Evolutionary conservation across 2,888 invertebrate species (phyloP).

Genomic region (Harpagoxenus sublaevis): DNA sequence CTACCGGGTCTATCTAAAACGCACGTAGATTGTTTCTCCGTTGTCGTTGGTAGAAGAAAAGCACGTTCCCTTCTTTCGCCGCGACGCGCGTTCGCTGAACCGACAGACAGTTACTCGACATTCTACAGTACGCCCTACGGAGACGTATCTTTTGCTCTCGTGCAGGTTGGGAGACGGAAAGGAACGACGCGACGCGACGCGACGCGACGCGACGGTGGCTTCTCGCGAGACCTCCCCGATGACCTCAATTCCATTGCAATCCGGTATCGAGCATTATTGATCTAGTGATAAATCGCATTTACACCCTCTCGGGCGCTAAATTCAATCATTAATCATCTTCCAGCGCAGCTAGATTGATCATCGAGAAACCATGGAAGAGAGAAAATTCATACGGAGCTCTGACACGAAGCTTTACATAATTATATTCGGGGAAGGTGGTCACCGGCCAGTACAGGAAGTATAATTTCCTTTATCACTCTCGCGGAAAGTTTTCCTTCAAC

Average conservation of each 20-base stretch:
- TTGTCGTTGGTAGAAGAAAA: slow-evolving; percentile 60
- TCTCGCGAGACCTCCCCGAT: not conserved
- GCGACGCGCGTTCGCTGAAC: not conserved
- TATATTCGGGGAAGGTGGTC: not conserved
- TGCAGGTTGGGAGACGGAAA: not conserved
- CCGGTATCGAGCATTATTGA: slow-evolving; percentile 18
- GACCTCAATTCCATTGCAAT: not conserved
- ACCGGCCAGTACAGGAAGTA: not conserved
- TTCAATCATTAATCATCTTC: slow-evolving; percentile 38
- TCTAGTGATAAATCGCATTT: slow-evolving; percentile 19
- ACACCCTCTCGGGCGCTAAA: not conserved
- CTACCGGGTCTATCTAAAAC: slow-evolving; percentile 60
- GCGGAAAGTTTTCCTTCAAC: slow-evolving; percentile 22
- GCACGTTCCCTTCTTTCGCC: not conserved
- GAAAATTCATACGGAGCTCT: not conserved
- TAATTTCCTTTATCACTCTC: slow-evolving; percentile 27
- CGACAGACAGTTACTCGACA: not conserved
- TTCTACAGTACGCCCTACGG: not conserved
- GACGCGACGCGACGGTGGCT: not conserved
- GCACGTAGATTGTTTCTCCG: slow-evolving; percentile 49
- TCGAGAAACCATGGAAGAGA: not conserved
- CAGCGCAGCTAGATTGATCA: slow-evolving; percentile 21
- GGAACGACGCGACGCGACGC: no score
- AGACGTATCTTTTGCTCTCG: not conserved
- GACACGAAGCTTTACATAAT: not conserved